A percentile compares a stretch with the other conserved stretches of the same genome.
Evolutionary conservation across 2,797 vertebrate genomes (phyloP).

Genomic region (Lutjanus argentimaculatus): DNA sequence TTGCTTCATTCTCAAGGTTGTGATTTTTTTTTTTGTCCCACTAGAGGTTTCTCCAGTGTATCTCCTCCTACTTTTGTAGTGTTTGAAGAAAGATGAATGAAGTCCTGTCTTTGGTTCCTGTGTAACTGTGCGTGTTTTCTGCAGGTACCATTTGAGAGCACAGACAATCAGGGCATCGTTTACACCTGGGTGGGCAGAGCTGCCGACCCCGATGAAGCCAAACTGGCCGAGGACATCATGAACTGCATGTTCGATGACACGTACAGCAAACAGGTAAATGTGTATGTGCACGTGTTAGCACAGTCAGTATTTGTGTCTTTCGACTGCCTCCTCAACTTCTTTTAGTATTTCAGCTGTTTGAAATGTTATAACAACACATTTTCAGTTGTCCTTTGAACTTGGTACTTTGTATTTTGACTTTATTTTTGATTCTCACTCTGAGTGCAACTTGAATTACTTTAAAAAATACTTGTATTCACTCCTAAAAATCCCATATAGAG

Average conservation of each 20-base stretch:
- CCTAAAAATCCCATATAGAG: neutral
- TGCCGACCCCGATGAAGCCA: conserved; percentile 96
- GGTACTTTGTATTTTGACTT: too few species aligned
- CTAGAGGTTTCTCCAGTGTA: neutral
- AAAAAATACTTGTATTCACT: neutral
- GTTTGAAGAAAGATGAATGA: neutral
- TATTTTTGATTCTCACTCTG: neutral
- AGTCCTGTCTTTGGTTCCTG: neutral
- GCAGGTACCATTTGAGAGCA: conserved; percentile 98
- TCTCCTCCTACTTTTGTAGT: neutral
- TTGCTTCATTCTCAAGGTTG: conserved; percentile 98
- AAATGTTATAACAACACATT: too few species aligned
- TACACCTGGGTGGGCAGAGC: conserved; percentile 99
- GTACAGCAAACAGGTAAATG: conserved; percentile 97
- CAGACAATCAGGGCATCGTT: conserved; percentile 98
- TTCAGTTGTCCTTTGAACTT: too few species aligned
- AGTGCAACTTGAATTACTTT: neutral
- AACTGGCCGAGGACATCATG: conserved; percentile 97
- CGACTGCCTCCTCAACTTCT: too few species aligned
- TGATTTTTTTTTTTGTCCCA: neutral
- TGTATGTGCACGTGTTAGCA: neutral
- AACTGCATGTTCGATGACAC: conserved; percentile 97
- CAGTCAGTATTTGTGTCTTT: too few species aligned
- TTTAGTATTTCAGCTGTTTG: too few species aligned
- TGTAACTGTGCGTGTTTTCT: neutral